phyloP scores from a whole-genome alignment of 2,797 vertebrate genomes.

The Xenentodon cancila region DNA sequence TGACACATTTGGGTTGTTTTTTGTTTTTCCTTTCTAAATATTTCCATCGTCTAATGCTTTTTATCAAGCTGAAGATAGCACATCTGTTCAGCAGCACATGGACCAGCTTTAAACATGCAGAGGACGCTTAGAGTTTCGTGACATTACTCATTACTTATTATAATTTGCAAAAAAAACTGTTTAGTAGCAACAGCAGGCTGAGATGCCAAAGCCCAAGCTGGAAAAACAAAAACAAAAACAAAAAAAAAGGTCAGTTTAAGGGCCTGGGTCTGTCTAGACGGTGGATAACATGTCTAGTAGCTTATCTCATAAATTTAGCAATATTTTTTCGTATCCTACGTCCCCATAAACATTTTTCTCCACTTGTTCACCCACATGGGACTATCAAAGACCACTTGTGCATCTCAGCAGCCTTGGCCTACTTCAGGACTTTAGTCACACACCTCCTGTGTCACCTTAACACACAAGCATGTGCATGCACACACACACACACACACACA shows the following conservation, averaged over 20 bases:
- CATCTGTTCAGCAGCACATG: too few species aligned
- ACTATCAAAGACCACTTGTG: background rate
- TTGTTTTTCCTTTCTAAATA: background rate
- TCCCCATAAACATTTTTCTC: conserved; percentile 6
- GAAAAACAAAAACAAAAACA: too few species aligned
- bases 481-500: background rate
- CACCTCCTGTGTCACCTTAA: conserved; percentile 45
- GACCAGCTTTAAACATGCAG: background rate
- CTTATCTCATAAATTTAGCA: too few species aligned
- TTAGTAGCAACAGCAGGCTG: background rate
- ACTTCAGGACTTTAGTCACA: conserved; percentile 55
- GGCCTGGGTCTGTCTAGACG: conserved; percentile 35
- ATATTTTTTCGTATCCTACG: conserved; percentile 27
- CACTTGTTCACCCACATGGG: conserved; percentile 1
- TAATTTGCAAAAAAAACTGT: background rate
- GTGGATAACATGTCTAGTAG: conserved; percentile 10
- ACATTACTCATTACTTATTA: too few species aligned
- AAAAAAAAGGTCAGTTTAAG: conserved; percentile 9
- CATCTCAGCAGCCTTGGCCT: conserved; percentile 58
- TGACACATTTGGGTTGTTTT: background rate
- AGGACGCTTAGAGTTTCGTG: background rate
- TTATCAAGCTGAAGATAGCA: conserved; percentile 1
- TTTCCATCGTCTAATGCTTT: background rate
- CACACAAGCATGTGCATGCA: background rate
- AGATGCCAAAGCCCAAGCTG: background rate